Evolutionary conservation across 2,113 vertebrate genomes (phyloP), one percentile per base, ranked within the genome.

Genomic region (Dasyornis broadbenti): DNA sequence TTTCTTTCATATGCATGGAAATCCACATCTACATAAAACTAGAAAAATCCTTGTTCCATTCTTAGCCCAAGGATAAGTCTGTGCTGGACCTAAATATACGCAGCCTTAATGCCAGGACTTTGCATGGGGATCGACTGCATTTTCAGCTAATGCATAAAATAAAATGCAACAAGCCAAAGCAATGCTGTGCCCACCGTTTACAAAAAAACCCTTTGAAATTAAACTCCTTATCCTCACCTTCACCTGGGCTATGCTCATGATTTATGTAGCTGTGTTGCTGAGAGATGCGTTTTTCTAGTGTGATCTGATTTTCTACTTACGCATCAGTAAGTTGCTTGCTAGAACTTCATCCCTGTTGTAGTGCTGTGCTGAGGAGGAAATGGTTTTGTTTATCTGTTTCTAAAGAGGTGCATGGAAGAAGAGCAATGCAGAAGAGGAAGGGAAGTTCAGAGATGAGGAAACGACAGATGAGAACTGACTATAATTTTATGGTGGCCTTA

Each of bases 201-300:
- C 35, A 35, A 50, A 9, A 79, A 76, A 86, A 75, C 17, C 39
- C 47, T 86, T 83, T 82, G 68, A 94, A 95, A 81, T 63, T 54
- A 79, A 89, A n/a, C 68, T 89, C 71, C 63, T 95, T 95, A 77
- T 53, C 68, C 64, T 88, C 72, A 82, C 68, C 75, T 85, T 96
- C 83, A 92, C 70, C 83, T 73, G 57, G 20, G 21, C 57, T 66
- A 1, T 13, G 33, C n/a, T 39, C 0, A 0, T 88, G 85, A 73
- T 85, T 72, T 69, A 45, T 54, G 68, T 80, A 35, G 75, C 69
- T 80, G n/a, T 52, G 26, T 28, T 94, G 83, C 82, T 89, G 72
- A 83, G 50, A 87, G 63, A 57, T 61, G 40, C 5, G 7, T 63
- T 94, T 82, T 77, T 77, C 59, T 65, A 56, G 31, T 0, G 0